These are phyloP conservation scores for Thalassarche chlororhynchos DNA, from an alignment of 2,113 vertebrate genomes.

Conservation along the genomic window DNA sequence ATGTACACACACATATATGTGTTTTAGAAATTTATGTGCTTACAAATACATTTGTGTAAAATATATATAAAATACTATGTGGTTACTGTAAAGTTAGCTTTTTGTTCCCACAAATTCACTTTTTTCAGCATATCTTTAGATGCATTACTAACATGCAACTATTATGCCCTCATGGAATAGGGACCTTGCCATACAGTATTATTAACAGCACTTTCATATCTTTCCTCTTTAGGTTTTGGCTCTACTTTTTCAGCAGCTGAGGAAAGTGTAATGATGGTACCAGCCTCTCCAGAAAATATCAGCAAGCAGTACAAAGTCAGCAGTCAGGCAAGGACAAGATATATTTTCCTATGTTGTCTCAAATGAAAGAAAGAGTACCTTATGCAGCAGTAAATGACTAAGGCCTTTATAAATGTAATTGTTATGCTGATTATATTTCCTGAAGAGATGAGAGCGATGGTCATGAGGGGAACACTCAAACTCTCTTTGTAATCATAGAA, in stretches of 20 bases:
- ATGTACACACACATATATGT: neutral
- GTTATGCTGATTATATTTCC: neutral
- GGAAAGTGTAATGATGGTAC: constrained; percentile 82
- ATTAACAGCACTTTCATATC: neutral
- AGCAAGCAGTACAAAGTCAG: constrained; percentile 87
- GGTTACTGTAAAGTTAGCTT: neutral
- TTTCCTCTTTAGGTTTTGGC: constrained; percentile 84
- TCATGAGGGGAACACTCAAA: neutral
- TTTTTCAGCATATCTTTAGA: neutral
- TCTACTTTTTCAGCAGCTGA: constrained; percentile 95
- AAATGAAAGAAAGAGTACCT: constrained; percentile 5
- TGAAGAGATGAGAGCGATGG: neutral
- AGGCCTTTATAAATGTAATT: neutral
- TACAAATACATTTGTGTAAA: neutral
- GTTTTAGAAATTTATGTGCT: neutral
- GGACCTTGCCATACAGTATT: neutral
- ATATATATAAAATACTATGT: neutral
- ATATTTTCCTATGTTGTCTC: neutral
- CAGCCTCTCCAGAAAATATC: constrained; percentile 80
- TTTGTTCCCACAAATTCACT: neutral
- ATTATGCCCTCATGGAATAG: neutral
- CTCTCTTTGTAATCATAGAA: neutral
- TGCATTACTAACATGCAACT: neutral
- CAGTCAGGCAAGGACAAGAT: constrained; percentile 85
- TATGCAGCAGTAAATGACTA: neutral